phyloP scores from a whole-genome alignment of 2,888 invertebrate species.

The Melinopterus prodromus region DNA sequence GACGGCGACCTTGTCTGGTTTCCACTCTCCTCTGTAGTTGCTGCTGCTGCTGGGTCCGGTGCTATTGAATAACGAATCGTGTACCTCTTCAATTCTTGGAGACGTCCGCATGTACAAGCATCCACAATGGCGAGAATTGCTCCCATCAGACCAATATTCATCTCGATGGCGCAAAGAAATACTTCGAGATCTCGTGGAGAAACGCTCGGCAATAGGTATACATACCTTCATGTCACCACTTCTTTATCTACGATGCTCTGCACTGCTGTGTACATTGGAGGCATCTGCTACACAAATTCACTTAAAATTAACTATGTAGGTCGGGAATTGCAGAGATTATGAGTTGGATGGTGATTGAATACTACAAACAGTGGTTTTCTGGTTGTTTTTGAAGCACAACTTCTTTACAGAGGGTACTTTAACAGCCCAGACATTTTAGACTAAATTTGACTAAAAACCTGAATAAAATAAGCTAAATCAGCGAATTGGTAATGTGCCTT shows the following conservation, averaged over 20 bases:
- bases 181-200: not conserved
- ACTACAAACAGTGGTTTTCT: too few relatives aligned
- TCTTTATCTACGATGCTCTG: not conserved
- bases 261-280: not conserved
- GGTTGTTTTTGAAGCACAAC: too few relatives aligned
- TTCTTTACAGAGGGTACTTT: too few relatives aligned
- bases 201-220: not conserved
- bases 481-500: too few relatives aligned
- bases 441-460: too few relatives aligned
- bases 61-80: slow-evolving; percentile 4
- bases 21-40: not conserved
- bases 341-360: too few relatives aligned
- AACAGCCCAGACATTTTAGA: too few relatives aligned
- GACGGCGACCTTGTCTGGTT: not conserved
- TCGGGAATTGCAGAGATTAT: too few relatives aligned
- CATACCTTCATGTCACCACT: not conserved
- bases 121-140: not conserved
- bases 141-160: not conserved
- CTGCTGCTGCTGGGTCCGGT: not conserved
- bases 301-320: too few relatives aligned
- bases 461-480: too few relatives aligned
- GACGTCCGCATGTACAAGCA: not conserved
- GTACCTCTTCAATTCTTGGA: not conserved
- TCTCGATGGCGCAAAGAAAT: not conserved
- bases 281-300: too few relatives aligned